Evolutionary conservation across 2,888 invertebrate genomes (phyloP), one percentile per base, ranked within the genome.

Genomic region (Siphonodentalium dalli): DNA sequence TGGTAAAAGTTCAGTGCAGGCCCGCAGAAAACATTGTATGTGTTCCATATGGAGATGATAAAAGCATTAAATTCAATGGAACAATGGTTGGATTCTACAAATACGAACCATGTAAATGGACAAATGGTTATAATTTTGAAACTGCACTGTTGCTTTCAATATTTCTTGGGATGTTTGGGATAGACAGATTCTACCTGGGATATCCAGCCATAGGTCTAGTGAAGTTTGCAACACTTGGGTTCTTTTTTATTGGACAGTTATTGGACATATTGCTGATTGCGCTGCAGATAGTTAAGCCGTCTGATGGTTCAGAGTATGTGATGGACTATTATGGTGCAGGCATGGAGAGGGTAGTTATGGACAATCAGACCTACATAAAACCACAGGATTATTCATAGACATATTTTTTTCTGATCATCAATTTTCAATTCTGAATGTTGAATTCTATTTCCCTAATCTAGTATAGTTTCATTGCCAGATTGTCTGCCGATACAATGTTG

Each of bases 171-270:
- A 95, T 97, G 92, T 93, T 99, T 84, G 99, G 99, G 18, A 86
- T 93, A 23, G 99, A 99, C 80, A 86, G 99, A 57, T 97, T 99
- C 83, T 99, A 99, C 78, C 85, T 99, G n/a, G 99, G 99, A 26
- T 98, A 98, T 81, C 95, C 94, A 46, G 97, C 94, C 1, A 88
- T 98, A 65, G 98, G 97, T 0, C 83, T 97, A 58, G 88, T 96
- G 24, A 98, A 99, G 82, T 87, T 98, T 61, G 93, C 95, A 77
- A 97, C 98, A 0, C 84, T 97, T 49, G 98, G 98, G 15, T 97
- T 97, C 78, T 90, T 98, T 87, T 95, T 98, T 77, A 85, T 99
- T 27, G 83, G 96, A 42, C 97, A 98, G 82, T 84, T 99, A 27
- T 84, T 95, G 58, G 99, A 99, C 83, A 91, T 99, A 38, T 89